phyloP scores from a whole-genome alignment of 2,113 vertebrate genomes.

The Micronycteris hirsuta region DNA sequence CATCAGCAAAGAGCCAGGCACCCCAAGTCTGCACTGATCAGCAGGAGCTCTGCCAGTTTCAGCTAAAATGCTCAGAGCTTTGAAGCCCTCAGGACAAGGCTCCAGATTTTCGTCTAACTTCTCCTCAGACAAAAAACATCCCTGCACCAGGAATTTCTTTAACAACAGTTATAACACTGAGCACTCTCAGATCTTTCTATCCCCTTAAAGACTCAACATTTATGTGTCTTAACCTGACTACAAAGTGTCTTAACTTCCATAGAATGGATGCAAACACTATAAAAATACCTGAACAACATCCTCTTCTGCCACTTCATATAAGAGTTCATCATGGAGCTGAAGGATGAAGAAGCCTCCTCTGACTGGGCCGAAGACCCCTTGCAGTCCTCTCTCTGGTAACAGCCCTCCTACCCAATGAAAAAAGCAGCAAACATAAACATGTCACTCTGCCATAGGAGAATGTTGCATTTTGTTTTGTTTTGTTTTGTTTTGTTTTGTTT shows the following conservation, averaged over 20 bases:
- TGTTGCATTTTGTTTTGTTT: too few relatives aligned
- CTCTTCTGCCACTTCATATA: constrained; percentile 94
- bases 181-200: background rate
- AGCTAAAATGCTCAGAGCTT: background rate
- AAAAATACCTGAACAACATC: constrained; percentile 91
- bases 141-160: background rate
- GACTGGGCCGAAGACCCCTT: constrained; percentile 64
- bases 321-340: constrained; percentile 96
- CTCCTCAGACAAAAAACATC: background rate
- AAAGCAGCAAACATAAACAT: background rate
- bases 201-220: background rate
- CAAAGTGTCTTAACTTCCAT: background rate
- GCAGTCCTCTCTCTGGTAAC: constrained; percentile 47
- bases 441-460: background rate
- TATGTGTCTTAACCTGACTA: background rate
- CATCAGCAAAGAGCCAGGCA: background rate
- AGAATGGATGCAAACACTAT: background rate
- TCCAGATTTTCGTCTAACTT: background rate
- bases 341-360: constrained; percentile 92
- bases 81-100: background rate
- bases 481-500: too few relatives aligned
- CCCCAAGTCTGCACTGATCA: background rate
- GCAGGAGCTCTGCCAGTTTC: background rate
- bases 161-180: background rate
- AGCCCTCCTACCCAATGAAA: constrained; percentile 70